phyloP scores from a whole-genome alignment of 2,113 vertebrate genomes.

The Astatoreochromis straeleni region DNA sequence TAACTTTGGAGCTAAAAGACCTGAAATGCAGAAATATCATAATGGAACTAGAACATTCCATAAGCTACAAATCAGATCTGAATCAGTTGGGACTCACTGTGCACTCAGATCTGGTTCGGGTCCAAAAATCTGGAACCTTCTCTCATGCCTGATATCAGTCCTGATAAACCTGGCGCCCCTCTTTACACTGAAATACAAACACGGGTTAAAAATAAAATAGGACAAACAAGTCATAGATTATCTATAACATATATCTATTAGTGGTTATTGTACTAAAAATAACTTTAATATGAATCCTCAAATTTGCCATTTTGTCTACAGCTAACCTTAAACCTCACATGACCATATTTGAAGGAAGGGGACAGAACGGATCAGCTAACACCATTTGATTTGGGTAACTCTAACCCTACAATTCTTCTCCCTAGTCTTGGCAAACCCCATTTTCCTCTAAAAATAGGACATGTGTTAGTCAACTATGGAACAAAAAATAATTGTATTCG shows the following conservation, averaged over 20 bases:
- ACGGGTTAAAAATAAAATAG: not conserved
- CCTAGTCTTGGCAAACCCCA: not conserved
- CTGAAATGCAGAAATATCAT: conserved; percentile 20
- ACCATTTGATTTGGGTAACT: not conserved
- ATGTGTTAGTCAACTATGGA: not conserved
- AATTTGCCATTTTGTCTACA: not conserved
- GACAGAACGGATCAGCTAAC: not conserved
- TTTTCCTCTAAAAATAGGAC: not conserved
- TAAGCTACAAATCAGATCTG: not conserved
- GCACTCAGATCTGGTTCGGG: not conserved
- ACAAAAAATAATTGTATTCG: not conserved
- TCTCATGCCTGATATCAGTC: conserved; percentile 15
- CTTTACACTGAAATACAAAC: not conserved
- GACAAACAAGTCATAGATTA: not conserved
- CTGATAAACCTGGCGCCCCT: not conserved
- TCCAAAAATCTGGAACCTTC: conserved; percentile 35
- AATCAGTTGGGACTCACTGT: conserved; percentile 22
- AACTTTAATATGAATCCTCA: not conserved
- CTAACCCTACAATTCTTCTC: not conserved
- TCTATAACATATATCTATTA: not conserved
- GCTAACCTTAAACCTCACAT: not conserved
- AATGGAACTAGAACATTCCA: not conserved
- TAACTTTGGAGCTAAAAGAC: conserved; percentile 19
- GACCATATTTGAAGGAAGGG: not conserved
- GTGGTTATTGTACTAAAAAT: not conserved